Evolutionary conservation across 2,797 vertebrate species (phyloP).

Genomic region (Eremophila alpestris): DNA sequence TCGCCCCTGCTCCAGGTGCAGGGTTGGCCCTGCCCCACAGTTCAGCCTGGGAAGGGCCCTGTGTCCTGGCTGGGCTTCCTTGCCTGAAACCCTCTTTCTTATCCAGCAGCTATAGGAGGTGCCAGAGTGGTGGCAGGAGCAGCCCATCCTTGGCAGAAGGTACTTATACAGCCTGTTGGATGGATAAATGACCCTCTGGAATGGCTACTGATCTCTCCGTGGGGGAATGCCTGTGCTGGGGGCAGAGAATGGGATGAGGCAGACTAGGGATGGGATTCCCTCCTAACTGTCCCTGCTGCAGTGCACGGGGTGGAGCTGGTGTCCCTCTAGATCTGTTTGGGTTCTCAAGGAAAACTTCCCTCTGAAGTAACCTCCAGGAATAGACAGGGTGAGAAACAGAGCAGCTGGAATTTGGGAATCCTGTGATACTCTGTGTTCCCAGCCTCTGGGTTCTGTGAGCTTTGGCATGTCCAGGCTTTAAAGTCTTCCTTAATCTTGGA

Average conservation of each 20-base stretch:
- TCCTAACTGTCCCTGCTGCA: neutral
- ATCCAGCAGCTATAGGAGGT: neutral
- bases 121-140: neutral
- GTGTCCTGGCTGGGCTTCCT: neutral
- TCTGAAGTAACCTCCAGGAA: neutral
- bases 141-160: neutral
- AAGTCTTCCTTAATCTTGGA: neutral
- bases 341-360: neutral
- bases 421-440: rapidly evolving
- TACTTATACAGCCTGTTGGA: neutral
- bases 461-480: neutral
- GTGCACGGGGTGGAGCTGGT: rapidly evolving
- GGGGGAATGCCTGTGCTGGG: neutral
- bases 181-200: neutral
- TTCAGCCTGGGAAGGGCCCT: too few relatives aligned
- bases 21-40: neutral
- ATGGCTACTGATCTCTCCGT: rapidly evolving
- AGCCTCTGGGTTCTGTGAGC: neutral
- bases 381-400: neutral
- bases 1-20: neutral
- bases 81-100: neutral
- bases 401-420: neutral
- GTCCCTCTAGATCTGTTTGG: neutral
- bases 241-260: neutral
- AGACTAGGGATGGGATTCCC: neutral